These are phyloP conservation scores for Athripsodes cinereus DNA, from an alignment of 2,888 invertebrate genomes.

Conservation along the genomic window DNA sequence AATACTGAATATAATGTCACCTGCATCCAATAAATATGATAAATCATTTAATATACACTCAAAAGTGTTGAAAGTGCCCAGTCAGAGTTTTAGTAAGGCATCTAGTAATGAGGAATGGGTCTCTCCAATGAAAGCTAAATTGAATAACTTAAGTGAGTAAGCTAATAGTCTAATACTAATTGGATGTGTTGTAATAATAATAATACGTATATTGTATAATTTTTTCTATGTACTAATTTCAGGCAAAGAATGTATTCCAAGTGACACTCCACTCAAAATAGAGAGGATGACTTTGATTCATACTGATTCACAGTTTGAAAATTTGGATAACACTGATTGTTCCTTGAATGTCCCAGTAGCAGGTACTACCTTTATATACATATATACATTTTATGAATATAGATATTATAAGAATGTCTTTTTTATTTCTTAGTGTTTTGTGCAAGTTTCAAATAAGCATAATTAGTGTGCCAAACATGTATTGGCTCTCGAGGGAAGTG, in stretches of 20 bases:
- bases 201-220: too few species aligned
- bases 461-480: too few species aligned
- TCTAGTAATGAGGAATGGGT: conserved; percentile 15
- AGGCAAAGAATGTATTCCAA: conserved; percentile 25
- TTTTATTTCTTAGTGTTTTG: too few species aligned
- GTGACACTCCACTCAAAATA: conserved; percentile 17
- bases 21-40: conserved; percentile 5
- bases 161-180: too few species aligned
- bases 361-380: conserved; percentile 13
- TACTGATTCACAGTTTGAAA: conserved; percentile 5
- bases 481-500: too few species aligned
- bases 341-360: conserved; percentile 19
- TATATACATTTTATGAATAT: background rate
- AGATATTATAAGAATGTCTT: background rate
- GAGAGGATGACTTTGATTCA: conserved; percentile 3
- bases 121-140: conserved; percentile 17
- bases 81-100: too few species aligned
- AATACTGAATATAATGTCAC: conserved; percentile 22
- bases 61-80: background rate
- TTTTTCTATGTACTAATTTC: conserved; percentile 1
- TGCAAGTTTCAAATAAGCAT: too few species aligned
- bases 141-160: conserved; percentile 22
- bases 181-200: too few species aligned
- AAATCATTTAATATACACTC: conserved; percentile 1
- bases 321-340: conserved; percentile 10